Evolutionary conservation across 2,113 vertebrate genomes (phyloP).

Genomic region (Fregata magnificens): DNA sequence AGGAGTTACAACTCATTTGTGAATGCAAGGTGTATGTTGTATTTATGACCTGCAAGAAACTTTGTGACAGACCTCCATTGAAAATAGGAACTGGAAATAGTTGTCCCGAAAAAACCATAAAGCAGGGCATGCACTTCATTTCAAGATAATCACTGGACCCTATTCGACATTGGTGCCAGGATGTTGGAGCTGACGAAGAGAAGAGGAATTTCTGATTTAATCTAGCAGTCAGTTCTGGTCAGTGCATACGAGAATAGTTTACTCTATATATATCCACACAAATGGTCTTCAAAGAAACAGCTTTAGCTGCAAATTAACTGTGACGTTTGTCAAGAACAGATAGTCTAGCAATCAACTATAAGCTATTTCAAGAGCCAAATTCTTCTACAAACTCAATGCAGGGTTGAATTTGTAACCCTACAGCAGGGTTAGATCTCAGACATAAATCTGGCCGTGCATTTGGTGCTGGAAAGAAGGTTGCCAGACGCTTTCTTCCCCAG

Average conservation of each 20-base stretch:
- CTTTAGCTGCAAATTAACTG: background rate
- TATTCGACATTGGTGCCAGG: background rate
- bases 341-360: background rate
- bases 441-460: accelerated
- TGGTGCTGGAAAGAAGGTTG: background rate
- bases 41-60: background rate
- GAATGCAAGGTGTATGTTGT: background rate
- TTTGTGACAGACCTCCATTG: background rate
- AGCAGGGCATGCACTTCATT: background rate
- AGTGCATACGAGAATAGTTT: background rate
- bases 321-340: background rate
- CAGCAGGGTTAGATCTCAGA: background rate
- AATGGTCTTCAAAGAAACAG: background rate
- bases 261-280: background rate
- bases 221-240: background rate
- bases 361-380: background rate
- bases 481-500: background rate
- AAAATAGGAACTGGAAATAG: background rate
- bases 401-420: background rate
- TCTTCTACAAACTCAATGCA: background rate
- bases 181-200: background rate
- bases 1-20: background rate
- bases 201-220: background rate
- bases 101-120: accelerated
- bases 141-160: background rate